Conservation (phyloP, 2,888 invertebrate species). For the Parascotia fuliginaria region DNA sequence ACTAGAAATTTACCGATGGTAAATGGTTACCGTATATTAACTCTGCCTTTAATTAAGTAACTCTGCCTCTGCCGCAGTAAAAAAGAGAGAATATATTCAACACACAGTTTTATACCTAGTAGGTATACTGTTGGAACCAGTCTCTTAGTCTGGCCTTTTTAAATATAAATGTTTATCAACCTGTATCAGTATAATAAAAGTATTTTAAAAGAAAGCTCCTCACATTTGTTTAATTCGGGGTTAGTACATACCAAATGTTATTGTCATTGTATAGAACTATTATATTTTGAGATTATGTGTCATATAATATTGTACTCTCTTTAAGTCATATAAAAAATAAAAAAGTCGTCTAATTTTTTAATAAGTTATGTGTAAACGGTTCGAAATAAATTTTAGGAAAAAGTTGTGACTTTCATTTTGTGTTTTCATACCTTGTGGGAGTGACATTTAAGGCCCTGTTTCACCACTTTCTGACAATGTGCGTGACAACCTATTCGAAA, state of each 20-base stretch:
- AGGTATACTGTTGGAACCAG: too few relatives aligned
- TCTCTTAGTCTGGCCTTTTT: too few relatives aligned
- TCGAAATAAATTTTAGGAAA: conserved; percentile 74
- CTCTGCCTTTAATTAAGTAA: too few relatives aligned
- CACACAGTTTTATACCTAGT: too few relatives aligned
- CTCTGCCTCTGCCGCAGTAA: too few relatives aligned
- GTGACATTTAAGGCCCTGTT: too few relatives aligned
- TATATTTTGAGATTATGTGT: conserved; percentile 79
- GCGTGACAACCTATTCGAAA: too few relatives aligned
- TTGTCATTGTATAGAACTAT: conserved; percentile 66
- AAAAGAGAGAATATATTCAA: too few relatives aligned
- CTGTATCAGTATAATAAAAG: conserved; percentile 29
- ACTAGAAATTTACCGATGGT: too few relatives aligned
- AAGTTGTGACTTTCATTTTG: conserved; percentile 40
- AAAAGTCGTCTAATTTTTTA: conserved; percentile 52
- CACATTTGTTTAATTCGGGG: conserved; percentile 28
- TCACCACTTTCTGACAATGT: too few relatives aligned
- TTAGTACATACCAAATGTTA: conserved; percentile 53
- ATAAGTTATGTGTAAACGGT: conserved; percentile 73
- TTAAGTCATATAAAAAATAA: conserved; percentile 33
- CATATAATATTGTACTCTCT: conserved; percentile 54
- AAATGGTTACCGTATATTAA: too few relatives aligned
- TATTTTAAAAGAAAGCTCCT: conserved; percentile 31
- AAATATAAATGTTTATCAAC: conserved; percentile 10
- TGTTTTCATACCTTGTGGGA: not conserved